Conservation (phyloP, 2,113 vertebrate species). For the Trogon melanurus region DNA sequence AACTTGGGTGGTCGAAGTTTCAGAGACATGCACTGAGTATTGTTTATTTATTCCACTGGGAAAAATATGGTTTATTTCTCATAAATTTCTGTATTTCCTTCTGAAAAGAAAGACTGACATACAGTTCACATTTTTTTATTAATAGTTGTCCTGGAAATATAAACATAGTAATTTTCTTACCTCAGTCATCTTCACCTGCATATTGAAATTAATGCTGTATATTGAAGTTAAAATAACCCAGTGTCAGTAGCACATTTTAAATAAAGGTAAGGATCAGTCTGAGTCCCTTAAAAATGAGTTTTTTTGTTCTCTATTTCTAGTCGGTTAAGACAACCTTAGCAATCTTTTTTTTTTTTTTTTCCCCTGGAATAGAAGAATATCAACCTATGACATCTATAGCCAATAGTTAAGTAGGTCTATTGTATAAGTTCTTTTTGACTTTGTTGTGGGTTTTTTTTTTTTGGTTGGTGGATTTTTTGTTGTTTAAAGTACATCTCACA, state of each 20-base stretch:
- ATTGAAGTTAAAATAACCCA: not conserved
- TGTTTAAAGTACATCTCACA: not conserved
- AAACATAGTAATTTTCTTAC: not conserved
- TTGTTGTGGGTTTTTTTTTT: not conserved
- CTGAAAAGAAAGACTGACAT: not conserved
- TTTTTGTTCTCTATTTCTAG: not conserved
- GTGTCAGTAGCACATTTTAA: not conserved
- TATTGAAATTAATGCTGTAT: not conserved
- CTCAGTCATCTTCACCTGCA: not conserved
- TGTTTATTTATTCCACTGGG: not conserved
- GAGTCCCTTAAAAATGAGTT: not conserved
- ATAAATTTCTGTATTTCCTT: not conserved
- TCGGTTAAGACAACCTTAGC: not conserved
- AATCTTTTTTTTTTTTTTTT: not conserved
- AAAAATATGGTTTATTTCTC: not conserved
- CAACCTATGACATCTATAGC: not conserved
- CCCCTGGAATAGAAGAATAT: not conserved
- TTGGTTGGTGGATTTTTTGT: not conserved
- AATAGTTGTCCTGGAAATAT: not conserved
- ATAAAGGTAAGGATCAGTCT: not conserved
- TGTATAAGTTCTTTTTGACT: not conserved
- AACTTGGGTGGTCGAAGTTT: not conserved
- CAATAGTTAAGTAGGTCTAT: not conserved
- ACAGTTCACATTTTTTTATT: not conserved
- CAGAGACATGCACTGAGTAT: not conserved